Percentiles rank a stretch among this genome's conserved stretches.
These are phyloP conservation scores for Falco naumanni DNA, from an alignment of 2,797 vertebrate species.

Conservation along the genomic window DNA sequence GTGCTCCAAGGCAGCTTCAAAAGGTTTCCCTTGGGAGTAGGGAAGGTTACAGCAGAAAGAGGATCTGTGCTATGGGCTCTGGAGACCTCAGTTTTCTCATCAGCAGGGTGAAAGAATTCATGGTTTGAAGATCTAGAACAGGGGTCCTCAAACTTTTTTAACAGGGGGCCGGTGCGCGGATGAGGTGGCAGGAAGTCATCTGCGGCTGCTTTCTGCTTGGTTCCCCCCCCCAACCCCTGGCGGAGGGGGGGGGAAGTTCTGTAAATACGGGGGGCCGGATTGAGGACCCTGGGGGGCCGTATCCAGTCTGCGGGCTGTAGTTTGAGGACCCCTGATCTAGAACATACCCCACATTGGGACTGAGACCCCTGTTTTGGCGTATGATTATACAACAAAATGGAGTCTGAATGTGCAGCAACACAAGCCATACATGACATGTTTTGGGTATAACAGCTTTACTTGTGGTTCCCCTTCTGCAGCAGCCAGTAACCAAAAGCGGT, in stretches of 20 bases:
- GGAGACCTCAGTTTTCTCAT: neutral
- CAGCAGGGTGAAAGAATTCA: neutral
- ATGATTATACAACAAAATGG: neutral
- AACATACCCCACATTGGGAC: neutral
- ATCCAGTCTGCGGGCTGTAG: no score
- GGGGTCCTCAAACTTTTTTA: no score
- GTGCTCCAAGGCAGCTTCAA: neutral
- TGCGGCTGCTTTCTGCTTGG: no score
- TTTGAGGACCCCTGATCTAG: neutral
- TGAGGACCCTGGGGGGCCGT: no score
- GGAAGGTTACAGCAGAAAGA: neutral
- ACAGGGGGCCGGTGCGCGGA: no score
- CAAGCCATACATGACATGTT: rapidly evolving
- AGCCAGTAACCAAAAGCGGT: neutral
- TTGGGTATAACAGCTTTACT: neutral
- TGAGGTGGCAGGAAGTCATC: no score
- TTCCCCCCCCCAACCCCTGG: no score
- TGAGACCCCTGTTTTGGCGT: neutral
- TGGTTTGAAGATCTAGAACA: neutral
- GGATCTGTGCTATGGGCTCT: neutral
- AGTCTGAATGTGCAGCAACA: neutral
- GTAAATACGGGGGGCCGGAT: no score
- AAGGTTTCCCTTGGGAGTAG: neutral
- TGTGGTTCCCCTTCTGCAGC: neutral
- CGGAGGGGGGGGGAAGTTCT: no score